Evolutionary conservation across 1,140 invertebrate genomes (phyloP), one percentile per base, ranked within the genome.

Genomic region (Eumaeus atala): DNA sequence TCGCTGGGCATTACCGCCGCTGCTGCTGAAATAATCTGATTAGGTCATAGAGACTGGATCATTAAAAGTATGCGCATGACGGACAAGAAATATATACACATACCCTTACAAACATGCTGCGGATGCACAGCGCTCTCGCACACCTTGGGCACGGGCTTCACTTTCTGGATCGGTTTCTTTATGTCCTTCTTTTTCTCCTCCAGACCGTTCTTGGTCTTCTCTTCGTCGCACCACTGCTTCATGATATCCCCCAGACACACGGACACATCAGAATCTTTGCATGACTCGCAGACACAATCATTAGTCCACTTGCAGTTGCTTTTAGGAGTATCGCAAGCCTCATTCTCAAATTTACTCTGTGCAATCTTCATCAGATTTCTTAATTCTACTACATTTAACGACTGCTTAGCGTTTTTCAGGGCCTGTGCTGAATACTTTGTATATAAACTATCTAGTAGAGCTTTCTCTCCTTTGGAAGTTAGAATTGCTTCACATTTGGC

Each of bases 61-160:
- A n/a, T n/a, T n/a, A n/a, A n/a, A n/a, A n/a, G n/a, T n/a, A n/a
- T n/a, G n/a, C n/a, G n/a, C n/a, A n/a, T n/a, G n/a, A n/a, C n/a
- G n/a, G n/a, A n/a, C n/a, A n/a, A n/a, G n/a, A n/a, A n/a, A n/a
- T n/a, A n/a, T n/a, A n/a, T n/a, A n/a, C n/a, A n/a, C 12, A 40
- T 40, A 86, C 83, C 79, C 69, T 86, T 86, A 67, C 83, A 86
- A 3, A 86, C 72, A 58, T 86, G 83, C 52, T 81, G 80, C 51
- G 81, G 80, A 59, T 84, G 77, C 1, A 61, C 61, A 0, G 63
- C 60, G 42, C 73, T 81, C 59, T 86, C 83, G 16, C 80, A 86
- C 3, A 62, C 58, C 52, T 80, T 80, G 9, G 66, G 55, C 42
- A 59, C 54, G 14, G 61, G 62, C 28, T 74, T 81, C 16, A 55